Conservation (phyloP, 2,888 invertebrate genomes). For the Tetrapedia diversipes region DNA sequence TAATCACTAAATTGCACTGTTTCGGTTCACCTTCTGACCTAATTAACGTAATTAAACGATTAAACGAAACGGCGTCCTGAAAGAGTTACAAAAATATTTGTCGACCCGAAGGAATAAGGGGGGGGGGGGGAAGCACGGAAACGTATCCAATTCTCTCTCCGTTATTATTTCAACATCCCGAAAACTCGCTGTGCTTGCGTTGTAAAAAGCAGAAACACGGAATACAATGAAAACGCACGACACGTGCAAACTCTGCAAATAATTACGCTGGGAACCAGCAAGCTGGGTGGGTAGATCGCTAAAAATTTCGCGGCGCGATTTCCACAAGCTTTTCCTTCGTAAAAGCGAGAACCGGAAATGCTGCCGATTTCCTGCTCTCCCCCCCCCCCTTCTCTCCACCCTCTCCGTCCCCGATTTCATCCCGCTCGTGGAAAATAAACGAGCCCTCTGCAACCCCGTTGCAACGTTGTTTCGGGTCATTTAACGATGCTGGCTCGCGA, state of each 20-base stretch:
- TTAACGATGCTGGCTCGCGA: conserved; percentile 58
- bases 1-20: no score
- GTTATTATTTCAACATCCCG: background rate
- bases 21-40: no score
- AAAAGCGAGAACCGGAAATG: conserved; percentile 11
- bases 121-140: background rate
- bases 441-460: conserved; percentile 50
- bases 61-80: no score
- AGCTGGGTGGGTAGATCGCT: background rate
- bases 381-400: background rate
- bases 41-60: no score
- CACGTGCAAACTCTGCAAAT: background rate
- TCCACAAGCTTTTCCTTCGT: background rate
- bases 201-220: background rate
- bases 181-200: background rate
- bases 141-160: background rate
- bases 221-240: background rate
- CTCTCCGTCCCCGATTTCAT: no score
- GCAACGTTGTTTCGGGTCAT: conserved; percentile 68
- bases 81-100: background rate
- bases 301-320: background rate
- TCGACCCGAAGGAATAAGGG: no score
- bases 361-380: conserved; percentile 13
- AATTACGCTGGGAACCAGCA: conserved; percentile 1
- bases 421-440: conserved; percentile 61